These are phyloP conservation scores for Protobothrops flavoviridis DNA, from an alignment of 2,113 vertebrate species.

Conservation along the genomic window DNA sequence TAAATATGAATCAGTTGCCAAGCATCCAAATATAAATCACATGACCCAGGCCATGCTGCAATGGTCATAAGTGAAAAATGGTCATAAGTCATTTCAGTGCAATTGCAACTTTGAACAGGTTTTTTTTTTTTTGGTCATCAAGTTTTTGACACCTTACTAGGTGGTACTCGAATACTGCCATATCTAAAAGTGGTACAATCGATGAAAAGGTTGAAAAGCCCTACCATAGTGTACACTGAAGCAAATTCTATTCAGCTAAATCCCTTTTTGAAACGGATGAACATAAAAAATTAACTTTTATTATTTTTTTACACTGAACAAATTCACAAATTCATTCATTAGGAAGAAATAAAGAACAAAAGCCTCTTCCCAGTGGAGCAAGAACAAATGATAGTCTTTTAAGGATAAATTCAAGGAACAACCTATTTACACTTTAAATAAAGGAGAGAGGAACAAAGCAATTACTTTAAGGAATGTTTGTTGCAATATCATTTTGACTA, in stretches of 20 bases:
- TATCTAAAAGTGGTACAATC: too few species aligned
- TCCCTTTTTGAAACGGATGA: neutral
- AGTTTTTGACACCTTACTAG: too few species aligned
- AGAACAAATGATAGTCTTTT: neutral
- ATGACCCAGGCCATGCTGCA: too few species aligned
- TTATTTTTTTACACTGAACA: neutral
- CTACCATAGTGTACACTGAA: neutral
- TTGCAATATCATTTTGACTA: neutral
- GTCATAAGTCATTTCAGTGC: too few species aligned
- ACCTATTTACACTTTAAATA: neutral
- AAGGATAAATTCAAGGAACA: neutral
- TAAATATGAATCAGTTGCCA: too few species aligned
- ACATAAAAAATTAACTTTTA: neutral
- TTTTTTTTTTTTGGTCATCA: too few species aligned
- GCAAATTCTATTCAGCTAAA: neutral
- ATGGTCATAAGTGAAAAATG: too few species aligned
- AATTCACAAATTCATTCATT: neutral
- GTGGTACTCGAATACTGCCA: too few species aligned
- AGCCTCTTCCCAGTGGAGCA: neutral
- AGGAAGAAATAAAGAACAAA: neutral
- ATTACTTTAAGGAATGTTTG: neutral
- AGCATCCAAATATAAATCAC: too few species aligned
- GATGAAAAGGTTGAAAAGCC: too few species aligned
- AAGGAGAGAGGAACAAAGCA: neutral
- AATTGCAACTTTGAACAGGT: too few species aligned